Percentiles rank a stretch among this genome's conserved stretches.
Conservation (phyloP, 2,113 vertebrate genomes). For the Corydoras sp. region DNA sequence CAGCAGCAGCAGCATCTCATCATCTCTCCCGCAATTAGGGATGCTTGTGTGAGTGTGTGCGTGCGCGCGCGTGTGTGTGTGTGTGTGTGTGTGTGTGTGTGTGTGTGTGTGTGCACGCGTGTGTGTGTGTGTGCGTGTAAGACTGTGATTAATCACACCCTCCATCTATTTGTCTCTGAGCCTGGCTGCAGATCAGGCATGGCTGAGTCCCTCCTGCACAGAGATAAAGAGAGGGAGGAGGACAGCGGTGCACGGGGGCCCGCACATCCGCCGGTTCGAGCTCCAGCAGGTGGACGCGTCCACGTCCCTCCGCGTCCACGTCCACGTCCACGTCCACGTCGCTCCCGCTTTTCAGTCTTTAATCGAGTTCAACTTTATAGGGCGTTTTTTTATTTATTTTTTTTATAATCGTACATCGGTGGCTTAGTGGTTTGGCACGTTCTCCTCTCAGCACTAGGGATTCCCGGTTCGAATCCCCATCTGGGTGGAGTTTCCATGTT, state of each 20-base stretch:
- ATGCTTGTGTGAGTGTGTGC: slow-evolving; percentile 13
- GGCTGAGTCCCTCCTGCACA: slow-evolving; percentile 18
- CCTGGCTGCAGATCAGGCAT: slow-evolving; percentile 23
- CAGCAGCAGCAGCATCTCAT: slow-evolving; percentile 28
- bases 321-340: too few species aligned
- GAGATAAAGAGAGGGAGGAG: slow-evolving; percentile 12
- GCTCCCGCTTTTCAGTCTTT: too few species aligned
- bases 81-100: slow-evolving; percentile 13
- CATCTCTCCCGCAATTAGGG: slow-evolving; percentile 29
- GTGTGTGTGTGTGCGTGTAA: slow-evolving; percentile 36
- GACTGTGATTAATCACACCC: slow-evolving; percentile 43
- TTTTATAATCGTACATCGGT: too few species aligned
- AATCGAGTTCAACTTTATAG: too few species aligned
- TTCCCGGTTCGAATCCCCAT: too few species aligned
- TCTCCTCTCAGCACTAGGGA: too few species aligned
- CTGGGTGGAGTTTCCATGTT: too few species aligned
- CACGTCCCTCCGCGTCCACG: too few species aligned
- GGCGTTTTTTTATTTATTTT: too few species aligned
- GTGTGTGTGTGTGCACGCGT: slow-evolving; percentile 24
- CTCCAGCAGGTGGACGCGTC: slow-evolving; percentile 20
- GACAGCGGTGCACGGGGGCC: neutral
- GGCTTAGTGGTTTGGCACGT: too few species aligned
- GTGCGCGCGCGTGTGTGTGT: slow-evolving; percentile 22
- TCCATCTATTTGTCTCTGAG: slow-evolving; percentile 45
- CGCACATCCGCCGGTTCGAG: neutral